Conservation (phyloP, 2,797 vertebrate species). For the Falco rusticolus region DNA sequence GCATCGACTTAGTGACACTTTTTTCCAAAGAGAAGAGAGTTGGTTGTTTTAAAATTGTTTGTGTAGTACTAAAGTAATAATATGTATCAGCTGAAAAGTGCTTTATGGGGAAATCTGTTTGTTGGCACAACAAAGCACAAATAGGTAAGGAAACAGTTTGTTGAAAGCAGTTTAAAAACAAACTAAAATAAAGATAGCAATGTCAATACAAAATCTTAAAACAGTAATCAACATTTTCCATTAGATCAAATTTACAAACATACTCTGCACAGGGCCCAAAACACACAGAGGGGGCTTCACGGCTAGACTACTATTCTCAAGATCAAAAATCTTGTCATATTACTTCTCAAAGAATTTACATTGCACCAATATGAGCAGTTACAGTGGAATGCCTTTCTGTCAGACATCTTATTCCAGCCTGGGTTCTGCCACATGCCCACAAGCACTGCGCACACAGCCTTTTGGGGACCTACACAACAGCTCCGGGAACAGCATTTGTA, state of each 20-base stretch:
- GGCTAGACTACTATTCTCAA: neutral
- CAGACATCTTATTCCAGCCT: neutral
- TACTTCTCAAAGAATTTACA: neutral
- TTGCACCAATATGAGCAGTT: neutral
- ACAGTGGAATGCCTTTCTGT: neutral
- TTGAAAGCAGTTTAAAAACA: neutral
- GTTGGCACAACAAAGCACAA: constrained; percentile 19
- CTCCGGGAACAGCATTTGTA: neutral
- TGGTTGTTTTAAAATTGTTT: neutral
- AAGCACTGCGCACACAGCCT: neutral
- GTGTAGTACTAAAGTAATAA: neutral
- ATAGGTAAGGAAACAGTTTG: neutral
- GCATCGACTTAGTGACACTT: neutral
- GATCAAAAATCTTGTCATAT: neutral
- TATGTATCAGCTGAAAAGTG: neutral
- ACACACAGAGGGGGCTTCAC: neutral
- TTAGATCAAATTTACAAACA: neutral
- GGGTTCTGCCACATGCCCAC: neutral
- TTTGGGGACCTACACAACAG: neutral
- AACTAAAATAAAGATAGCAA: neutral
- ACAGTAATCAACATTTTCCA: neutral
- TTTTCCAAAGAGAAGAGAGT: neutral
- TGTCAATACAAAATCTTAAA: neutral
- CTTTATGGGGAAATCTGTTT: neutral
- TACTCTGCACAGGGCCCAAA: neutral